Evolutionary conservation across 2,113 vertebrate species (phyloP).

Genomic region (Bothrops jararaca): DNA sequence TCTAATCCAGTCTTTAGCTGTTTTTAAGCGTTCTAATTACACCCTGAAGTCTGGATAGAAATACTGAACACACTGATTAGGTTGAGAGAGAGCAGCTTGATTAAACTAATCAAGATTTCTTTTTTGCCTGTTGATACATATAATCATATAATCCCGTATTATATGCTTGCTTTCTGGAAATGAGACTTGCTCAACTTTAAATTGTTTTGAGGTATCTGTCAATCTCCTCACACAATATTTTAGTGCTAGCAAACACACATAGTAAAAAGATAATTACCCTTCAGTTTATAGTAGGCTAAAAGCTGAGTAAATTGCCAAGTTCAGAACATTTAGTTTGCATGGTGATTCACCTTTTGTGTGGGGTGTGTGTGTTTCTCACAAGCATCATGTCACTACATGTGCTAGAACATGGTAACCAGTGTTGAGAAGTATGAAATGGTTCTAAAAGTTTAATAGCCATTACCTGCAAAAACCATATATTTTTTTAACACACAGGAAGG

Average conservation of each 20-base stretch:
- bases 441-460: neutral
- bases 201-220: constrained; percentile 30
- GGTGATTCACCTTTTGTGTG: neutral
- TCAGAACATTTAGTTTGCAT: constrained; percentile 16
- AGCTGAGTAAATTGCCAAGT: constrained; percentile 20
- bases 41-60: constrained; percentile 28
- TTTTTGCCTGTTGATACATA: constrained; percentile 26
- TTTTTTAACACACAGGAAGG: neutral
- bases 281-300: constrained; percentile 15
- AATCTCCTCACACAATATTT: constrained; percentile 26
- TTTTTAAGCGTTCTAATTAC: constrained; percentile 22
- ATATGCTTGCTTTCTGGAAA: neutral
- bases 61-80: constrained; percentile 17
- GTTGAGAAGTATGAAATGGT: neutral
- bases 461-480: neutral
- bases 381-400: neutral
- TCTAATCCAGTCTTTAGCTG: constrained; percentile 17
- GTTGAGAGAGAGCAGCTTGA: constrained; percentile 1
- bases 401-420: neutral
- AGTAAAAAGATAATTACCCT: constrained; percentile 38
- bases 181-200: constrained; percentile 34
- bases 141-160: constrained; percentile 25
- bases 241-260: constrained; percentile 23
- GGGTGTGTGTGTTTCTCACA: neutral
- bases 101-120: constrained; percentile 42